Evolutionary conservation across 1,140 invertebrate genomes (phyloP).

Genomic region (Drosophila nikananu): DNA sequence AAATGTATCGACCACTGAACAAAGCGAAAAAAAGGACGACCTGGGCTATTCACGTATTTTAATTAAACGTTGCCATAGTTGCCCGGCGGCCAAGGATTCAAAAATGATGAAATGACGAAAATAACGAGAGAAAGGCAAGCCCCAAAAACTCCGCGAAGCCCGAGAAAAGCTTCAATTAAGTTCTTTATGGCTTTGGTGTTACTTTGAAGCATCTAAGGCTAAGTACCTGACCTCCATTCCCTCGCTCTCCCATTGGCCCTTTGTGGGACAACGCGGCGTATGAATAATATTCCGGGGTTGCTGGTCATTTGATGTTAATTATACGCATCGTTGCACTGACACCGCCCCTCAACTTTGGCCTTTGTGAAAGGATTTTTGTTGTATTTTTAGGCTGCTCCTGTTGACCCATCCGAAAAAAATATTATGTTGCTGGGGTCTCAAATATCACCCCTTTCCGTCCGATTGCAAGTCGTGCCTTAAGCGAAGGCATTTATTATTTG

Average conservation of each 20-base stretch:
- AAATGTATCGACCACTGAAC: slow-evolving; percentile 11
- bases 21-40: not conserved
- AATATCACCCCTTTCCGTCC: slow-evolving; percentile 11
- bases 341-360: slow-evolving; percentile 23
- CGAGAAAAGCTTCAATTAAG: slow-evolving; percentile 68
- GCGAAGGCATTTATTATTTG: slow-evolving; percentile 50
- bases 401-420: not conserved
- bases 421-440: not conserved
- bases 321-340: slow-evolving; percentile 60
- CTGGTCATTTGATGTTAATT: slow-evolving; percentile 67
- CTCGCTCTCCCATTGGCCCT: not conserved
- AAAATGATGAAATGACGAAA: slow-evolving; percentile 25
- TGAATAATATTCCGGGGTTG: slow-evolving; percentile 46
- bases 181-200: slow-evolving; percentile 46
- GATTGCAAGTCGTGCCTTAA: slow-evolving; percentile 38
- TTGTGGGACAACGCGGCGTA: slow-evolving; percentile 26
- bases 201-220: slow-evolving; percentile 30
- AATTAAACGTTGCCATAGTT: slow-evolving; percentile 77
- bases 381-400: slow-evolving; percentile 22
- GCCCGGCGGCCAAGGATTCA: slow-evolving; percentile 38
- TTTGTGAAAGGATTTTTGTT: slow-evolving; percentile 25
- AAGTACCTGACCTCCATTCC: not conserved
- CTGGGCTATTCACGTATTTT: slow-evolving; percentile 47
- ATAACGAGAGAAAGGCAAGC: slow-evolving; percentile 46
- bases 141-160: slow-evolving; percentile 54